Evolutionary conservation across 1,140 invertebrate species (phyloP), one percentile per base, ranked within the genome.

Genomic region (Drosophila arizonae): DNA sequence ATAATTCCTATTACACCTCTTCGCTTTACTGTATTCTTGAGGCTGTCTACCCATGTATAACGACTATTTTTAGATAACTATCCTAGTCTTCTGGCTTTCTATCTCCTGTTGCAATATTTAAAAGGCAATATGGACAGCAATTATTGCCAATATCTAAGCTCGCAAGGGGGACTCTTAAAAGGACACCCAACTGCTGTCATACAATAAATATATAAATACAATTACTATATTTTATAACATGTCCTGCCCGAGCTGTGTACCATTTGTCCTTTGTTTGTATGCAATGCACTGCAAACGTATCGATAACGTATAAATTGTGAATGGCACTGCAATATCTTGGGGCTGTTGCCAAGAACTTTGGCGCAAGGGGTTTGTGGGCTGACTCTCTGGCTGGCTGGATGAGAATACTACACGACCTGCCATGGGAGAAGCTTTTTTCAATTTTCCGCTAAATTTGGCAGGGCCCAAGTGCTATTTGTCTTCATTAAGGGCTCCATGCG

Each of bases 391-490:
- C 72, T 71, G 41, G 46, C 61, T 61, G 21, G 39, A 33, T 64
- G 55, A 26, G 61, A 58, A 60, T 68, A 68, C 46, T 21, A 17
- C 28, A 28, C 64, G 54, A 26, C 45, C 60, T 72, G 77, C 58
- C 57, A 68, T 66, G 33, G 57, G 80, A 84, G 80, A 84, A 85
- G 87, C 69, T 84, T 90, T 90, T 90, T 90, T 90, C 87, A 90
- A 90, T 90, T 90, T 90, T 90, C 84, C 87, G 78, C 88, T 90
- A 90, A 90, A 90, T 90, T 90, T 90, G 84, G 84, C 87, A 90
- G 72, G 72, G 56, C 72, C 78, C 76, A 80, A 84, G 72, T 77
- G 79, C 87, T 88, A 90, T 90, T 90, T 90, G 85, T 90, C 87
- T 90, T 90, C 88, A 90, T 90, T 90, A 90, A 79, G 67, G 62